phyloP scores from a whole-genome alignment of 2,113 vertebrate genomes.

The Corythaeola cristata region DNA sequence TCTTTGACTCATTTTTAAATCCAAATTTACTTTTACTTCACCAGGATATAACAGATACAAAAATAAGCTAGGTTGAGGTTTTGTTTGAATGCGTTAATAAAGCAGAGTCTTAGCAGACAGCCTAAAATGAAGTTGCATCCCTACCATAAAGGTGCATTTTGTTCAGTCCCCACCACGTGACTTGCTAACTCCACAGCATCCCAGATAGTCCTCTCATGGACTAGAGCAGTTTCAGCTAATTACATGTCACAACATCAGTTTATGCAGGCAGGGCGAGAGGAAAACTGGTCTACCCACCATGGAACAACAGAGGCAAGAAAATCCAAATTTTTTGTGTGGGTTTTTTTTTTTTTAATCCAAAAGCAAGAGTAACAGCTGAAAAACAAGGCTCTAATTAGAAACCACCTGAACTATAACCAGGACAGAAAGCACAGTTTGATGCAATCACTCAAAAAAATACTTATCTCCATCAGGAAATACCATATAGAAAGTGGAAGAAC shows the following conservation, averaged over 20 bases:
- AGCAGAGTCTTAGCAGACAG: not conserved
- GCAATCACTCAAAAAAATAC: not conserved
- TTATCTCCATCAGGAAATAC: not conserved
- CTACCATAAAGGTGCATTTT: not conserved
- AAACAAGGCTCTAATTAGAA: not conserved
- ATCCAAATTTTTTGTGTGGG: not conserved
- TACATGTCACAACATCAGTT: not conserved
- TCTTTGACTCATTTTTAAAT: not conserved
- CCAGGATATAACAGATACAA: not conserved
- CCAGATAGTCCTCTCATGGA: not conserved
- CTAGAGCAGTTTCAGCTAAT: not conserved
- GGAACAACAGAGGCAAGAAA: not conserved
- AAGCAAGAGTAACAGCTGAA: not conserved
- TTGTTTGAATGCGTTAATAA: not conserved
- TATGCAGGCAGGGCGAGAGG: not conserved
- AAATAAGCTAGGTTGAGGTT: not conserved
- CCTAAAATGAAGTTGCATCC: not conserved
- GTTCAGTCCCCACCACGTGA: not conserved
- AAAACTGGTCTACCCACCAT: not conserved
- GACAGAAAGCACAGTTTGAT: not conserved
- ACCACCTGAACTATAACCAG: not conserved
- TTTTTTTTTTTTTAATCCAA: not conserved
- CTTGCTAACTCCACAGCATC: not conserved
- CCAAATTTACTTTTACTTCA: not conserved
- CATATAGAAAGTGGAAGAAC: not conserved